phyloP scores from a whole-genome alignment of 2,888 invertebrate species.

The Drosophila formosana region DNA sequence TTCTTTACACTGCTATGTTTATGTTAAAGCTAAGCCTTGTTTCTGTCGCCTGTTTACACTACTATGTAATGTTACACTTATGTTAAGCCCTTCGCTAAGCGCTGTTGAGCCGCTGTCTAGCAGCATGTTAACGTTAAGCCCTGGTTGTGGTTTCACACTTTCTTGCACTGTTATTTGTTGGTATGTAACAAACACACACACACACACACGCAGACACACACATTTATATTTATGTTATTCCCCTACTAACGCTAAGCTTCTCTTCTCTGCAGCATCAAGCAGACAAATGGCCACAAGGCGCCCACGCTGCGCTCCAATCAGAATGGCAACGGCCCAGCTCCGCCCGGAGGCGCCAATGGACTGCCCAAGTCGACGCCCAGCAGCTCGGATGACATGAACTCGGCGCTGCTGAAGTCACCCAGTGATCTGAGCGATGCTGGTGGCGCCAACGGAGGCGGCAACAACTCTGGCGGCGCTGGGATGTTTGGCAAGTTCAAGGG shows the following conservation, averaged over 20 bases:
- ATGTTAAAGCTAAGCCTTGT: too few species aligned
- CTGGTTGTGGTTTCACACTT: constrained; percentile 36
- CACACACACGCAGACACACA: background rate
- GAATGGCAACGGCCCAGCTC: constrained; percentile 68
- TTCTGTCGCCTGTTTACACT: background rate
- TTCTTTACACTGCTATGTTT: too few species aligned
- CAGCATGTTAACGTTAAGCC: constrained; percentile 23
- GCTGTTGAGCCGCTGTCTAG: constrained; percentile 17
- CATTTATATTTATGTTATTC: too few species aligned
- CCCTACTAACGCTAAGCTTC: background rate
- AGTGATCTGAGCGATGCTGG: constrained; percentile 86
- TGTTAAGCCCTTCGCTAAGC: background rate
- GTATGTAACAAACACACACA: constrained; percentile 43
- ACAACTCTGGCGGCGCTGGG: constrained; percentile 85
- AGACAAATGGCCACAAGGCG: constrained; percentile 74
- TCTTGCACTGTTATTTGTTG: constrained; percentile 34
- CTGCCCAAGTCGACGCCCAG: constrained; percentile 86
- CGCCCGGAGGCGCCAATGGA: constrained; percentile 57
- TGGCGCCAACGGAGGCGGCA: constrained; percentile 84
- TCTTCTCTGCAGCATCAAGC: constrained; percentile 79
- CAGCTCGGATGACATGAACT: constrained; percentile 90
- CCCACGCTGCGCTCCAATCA: constrained; percentile 53
- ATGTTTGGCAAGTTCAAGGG: constrained; percentile 95
- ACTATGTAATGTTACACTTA: background rate
- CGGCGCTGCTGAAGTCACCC: constrained; percentile 88